Percentiles rank a stretch among this genome's conserved stretches.
Evolutionary conservation across 2,888 invertebrate species (phyloP).

Genomic region (Campaea margaritaria): DNA sequence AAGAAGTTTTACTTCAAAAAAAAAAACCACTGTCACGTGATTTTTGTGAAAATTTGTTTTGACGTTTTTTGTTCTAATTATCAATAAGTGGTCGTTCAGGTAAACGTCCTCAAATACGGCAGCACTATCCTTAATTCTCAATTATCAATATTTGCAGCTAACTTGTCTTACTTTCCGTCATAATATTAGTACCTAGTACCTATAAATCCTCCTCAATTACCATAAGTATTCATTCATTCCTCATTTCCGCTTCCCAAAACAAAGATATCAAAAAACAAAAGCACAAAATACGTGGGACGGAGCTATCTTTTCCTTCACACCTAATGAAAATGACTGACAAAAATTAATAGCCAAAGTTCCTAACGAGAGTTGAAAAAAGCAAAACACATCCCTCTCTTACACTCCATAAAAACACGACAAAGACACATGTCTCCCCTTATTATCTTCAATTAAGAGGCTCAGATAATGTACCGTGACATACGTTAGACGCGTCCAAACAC

Average conservation of each 20-base stretch:
- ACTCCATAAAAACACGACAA: slow-evolving; percentile 82
- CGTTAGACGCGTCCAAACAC: slow-evolving; percentile 54
- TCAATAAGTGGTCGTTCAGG: background rate
- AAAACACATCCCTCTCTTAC: slow-evolving; percentile 74
- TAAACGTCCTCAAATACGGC: background rate
- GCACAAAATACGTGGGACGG: slow-evolving; percentile 32
- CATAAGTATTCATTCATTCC: slow-evolving; percentile 14
- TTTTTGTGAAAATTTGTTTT: too few species aligned
- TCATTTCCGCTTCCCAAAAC: slow-evolving; percentile 31
- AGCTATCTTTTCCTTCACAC: slow-evolving; percentile 40
- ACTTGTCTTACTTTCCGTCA: too few species aligned
- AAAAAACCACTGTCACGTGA: too few species aligned
- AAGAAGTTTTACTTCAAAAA: too few species aligned
- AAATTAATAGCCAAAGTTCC: slow-evolving; percentile 69
- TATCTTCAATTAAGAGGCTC: slow-evolving; percentile 84
- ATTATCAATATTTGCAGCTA: too few species aligned
- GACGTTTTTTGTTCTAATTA: too few species aligned
- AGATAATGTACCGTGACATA: slow-evolving; percentile 82
- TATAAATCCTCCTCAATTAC: slow-evolving; percentile 11
- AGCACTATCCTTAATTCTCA: too few species aligned
- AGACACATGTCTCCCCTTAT: slow-evolving; percentile 83
- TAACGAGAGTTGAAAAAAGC: slow-evolving; percentile 71
- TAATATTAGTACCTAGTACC: background rate
- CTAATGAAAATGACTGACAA: slow-evolving; percentile 61
- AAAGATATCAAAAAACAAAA: slow-evolving; percentile 33